Conservation (phyloP, 2,797 vertebrate genomes). For the Sebastolobus altivelis region DNA sequence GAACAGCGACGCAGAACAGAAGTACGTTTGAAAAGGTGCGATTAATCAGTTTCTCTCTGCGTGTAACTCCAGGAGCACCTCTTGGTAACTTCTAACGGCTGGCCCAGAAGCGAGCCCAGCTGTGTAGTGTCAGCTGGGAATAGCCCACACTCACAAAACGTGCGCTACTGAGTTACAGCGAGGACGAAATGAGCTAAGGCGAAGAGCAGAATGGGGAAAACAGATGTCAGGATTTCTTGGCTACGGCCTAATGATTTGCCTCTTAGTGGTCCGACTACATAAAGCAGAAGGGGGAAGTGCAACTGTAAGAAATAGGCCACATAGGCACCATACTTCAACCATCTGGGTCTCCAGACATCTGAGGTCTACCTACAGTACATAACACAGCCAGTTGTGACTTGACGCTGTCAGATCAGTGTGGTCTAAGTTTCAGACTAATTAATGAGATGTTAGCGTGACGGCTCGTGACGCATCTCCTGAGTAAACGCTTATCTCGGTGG, state of each 20-base stretch:
- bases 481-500: conserved; percentile 69
- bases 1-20: conserved; percentile 37
- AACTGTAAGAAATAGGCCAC: conserved; percentile 60
- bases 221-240: conserved; percentile 73
- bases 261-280: conserved; percentile 58
- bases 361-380: conserved; percentile 32
- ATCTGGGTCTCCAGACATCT: conserved; percentile 55
- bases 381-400: conserved; percentile 44
- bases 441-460: conserved; percentile 68
- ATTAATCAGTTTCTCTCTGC: conserved; percentile 63
- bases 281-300: conserved; percentile 44
- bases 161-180: conserved; percentile 73
- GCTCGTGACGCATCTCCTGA: conserved; percentile 66
- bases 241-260: conserved; percentile 68
- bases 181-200: conserved; percentile 67
- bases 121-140: conserved; percentile 80
- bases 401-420: conserved; percentile 49
- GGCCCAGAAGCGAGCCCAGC: conserved; percentile 67
- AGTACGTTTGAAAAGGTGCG: conserved; percentile 44
- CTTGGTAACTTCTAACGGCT: conserved; percentile 69
- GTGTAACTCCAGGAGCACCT: conserved; percentile 79
- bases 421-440: conserved; percentile 62
- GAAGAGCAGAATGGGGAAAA: conserved; percentile 66
- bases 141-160: conserved; percentile 66
- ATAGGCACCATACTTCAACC: conserved; percentile 47